Evolutionary conservation across 2,113 vertebrate species (phyloP).

Genomic region (Cygnus buccinator): DNA sequence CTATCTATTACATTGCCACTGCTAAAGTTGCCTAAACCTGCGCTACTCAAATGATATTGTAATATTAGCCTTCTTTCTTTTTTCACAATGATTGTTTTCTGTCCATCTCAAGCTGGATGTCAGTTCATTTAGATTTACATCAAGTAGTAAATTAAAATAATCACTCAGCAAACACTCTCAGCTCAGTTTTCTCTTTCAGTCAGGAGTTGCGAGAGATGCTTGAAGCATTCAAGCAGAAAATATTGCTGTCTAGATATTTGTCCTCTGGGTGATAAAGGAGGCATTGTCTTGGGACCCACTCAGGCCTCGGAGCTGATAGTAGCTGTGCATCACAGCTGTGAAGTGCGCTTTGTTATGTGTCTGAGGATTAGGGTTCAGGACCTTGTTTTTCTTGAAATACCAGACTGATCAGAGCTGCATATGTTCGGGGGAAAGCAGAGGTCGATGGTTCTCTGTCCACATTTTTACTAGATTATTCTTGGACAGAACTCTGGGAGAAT

Average conservation of each 20-base stretch:
- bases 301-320: slow-evolving; percentile 87
- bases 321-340: slow-evolving; percentile 90
- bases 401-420: slow-evolving; percentile 88
- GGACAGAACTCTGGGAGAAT: slow-evolving; percentile 87
- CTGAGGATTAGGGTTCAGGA: slow-evolving; percentile 91
- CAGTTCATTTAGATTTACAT: slow-evolving; percentile 99
- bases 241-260: slow-evolving; percentile 96
- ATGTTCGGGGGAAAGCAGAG: slow-evolving; percentile 85
- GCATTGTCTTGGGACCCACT: slow-evolving; percentile 91
- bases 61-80: slow-evolving; percentile 69
- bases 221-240: slow-evolving; percentile 90
- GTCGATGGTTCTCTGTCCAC: slow-evolving; percentile 88
- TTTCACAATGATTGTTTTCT: slow-evolving; percentile 85
- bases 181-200: slow-evolving; percentile 85
- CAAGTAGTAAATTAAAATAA: slow-evolving; percentile 98
- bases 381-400: slow-evolving; percentile 94
- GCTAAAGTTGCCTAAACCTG: slow-evolving; percentile 78
- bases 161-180: slow-evolving; percentile 91
- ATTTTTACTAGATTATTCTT: slow-evolving; percentile 88
- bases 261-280: slow-evolving; percentile 93
- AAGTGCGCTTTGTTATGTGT: slow-evolving; percentile 93
- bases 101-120: slow-evolving; percentile 88
- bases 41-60: slow-evolving; percentile 70
- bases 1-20: slow-evolving; percentile 57
- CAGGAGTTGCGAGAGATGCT: slow-evolving; percentile 85